Evolutionary conservation across 2,113 vertebrate species (phyloP), one percentile per base, ranked within the genome.

Genomic region (Muntiacus reevesi): DNA sequence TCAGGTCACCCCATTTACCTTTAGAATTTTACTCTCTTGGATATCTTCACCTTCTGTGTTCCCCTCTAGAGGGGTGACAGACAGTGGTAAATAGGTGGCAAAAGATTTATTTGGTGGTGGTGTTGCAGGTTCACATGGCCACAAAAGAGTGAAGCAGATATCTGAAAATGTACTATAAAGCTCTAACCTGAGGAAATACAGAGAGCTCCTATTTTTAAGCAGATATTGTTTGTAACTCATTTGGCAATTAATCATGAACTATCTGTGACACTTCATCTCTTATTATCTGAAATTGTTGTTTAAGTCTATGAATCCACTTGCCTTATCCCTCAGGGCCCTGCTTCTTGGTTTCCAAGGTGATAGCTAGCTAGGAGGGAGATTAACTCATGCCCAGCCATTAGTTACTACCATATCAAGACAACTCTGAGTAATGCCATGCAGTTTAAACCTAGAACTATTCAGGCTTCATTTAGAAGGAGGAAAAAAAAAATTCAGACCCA

Each of bases 211-310:
- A 95, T 54, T 83, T 59, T 89, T 78, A 94, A 94, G 79, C 10
- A 52, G 23, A 60, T 87, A 82, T 13, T 93, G 15, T 97, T 91
- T 95, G 87, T 21, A 91, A 78, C n/a, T 92, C 5, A 43, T 78
- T 92, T 95, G 64, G 33, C n/a, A 97, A 55, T 88, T 95, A 95
- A 76, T 94, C 83, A 79, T 40, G 15, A 94, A 81, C 40, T 81
- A 47, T 30, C 52, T 50, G 50, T 93, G 64, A 86, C 45, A 92
- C 91, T 93, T 96, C 57, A 91, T 82, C 62, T 97, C 93, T 94
- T 45, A 14, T 84, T 98, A 91, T 84, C 55, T 96, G 30, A 21
- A 94, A 84, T 93, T 91, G 82, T 92, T 94, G 87, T 95, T 97
- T 96, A 87, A 89, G 62, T 54, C 78, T 94, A 43, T 90, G 87